Evolutionary conservation across 2,888 invertebrate species (phyloP), one percentile per base, ranked within the genome.

Genomic region (Amiota minor): DNA sequence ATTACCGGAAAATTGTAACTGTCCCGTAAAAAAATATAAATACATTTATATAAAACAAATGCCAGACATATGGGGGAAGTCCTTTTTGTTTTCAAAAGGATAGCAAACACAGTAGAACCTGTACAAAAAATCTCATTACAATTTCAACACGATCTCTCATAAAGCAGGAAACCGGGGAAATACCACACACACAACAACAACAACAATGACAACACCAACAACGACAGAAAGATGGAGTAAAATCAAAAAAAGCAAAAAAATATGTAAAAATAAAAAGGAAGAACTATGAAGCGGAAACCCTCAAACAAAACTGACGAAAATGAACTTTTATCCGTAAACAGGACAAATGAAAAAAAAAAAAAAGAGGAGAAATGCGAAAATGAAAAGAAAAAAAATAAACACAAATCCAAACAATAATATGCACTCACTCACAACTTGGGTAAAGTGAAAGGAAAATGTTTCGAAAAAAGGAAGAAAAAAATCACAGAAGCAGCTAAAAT

Each of bases 291-390:
- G 76, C 84, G 83, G 81, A 84, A 83, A 77, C 83, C 85, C 83
- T 74, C 64, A 70, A 50, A 72, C 56, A 74, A 72, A 72, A 80
- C 72, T 83, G 86, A 83, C 84, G 86, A 86, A 68, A 83, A 84
- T 83, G 86, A 81, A 87, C 80, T 86, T 86, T 81, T 81, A 85
- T 87, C 84, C 88, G 78, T 85, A 86, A 83, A 85, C 83, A 80
- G 87, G 87, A 88, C 84, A 81, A 65, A 72, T 64, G 53, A 12
- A 47, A 68, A 70, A 71, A 59, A 75, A 71, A 76, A 77, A 72
- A 74, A 64, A 62, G 69, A 59, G 10, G 35, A 67, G 23, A 14
- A 50, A 50, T 53, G 67, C 23, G 67, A 68, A 68, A 62, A 62
- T 35, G 62, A 9, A 3, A 62, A 35, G 14, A 62, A 62, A 23